Evolutionary conservation across 2,888 invertebrate genomes (phyloP), one percentile per base, ranked within the genome.

Genomic region (Mesochorus sp.): DNA sequence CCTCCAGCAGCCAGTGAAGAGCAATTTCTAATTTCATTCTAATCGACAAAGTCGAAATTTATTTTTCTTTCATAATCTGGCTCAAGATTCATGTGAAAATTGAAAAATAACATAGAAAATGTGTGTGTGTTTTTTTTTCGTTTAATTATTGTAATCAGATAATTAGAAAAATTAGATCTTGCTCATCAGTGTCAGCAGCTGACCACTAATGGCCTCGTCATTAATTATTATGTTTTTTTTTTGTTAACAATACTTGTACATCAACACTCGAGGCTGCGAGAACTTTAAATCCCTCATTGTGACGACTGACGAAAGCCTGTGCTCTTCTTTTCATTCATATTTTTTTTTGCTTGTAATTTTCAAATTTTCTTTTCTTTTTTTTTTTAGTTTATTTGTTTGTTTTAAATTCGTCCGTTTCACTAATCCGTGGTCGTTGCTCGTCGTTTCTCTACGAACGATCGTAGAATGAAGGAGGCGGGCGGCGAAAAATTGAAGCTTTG

Each of bases 261-360:
- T 77, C 78, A 76, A 81, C 74, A 80, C 76, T 76, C 78, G 67
- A 80, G 67, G 76, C 76, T 64, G 61, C 78, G 75, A 80, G 76
- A 73, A 76, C 62, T 68, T 55, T n/a, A n/a, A 53, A 66, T 78
- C 57, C 53, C 68, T 74, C 57, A 72, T 68, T 53, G 47, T 74
- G 70, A 74, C 75, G 68, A 76, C 62, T 74, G 51, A 71, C 66
- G 68, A 81, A 53, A 70, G 37, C 51, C n/a, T n/a, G n/a, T n/a
- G n/a, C n/a, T n/a, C n/a, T n/a, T n/a, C n/a, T n/a, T n/a, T n/a
- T n/a, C n/a, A n/a, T n/a, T n/a, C n/a, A n/a, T n/a, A 24, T 21
- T 62, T 24, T 49, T 26, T 81, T 81, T 67, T 75, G 49, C 77
- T 62, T 24, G 78, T 82, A 64, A 67, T 51, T 76, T 70, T 76